These are phyloP conservation scores for Sphenodon punctatus DNA, from an alignment of 2,797 vertebrate species.

Conservation along the genomic window DNA sequence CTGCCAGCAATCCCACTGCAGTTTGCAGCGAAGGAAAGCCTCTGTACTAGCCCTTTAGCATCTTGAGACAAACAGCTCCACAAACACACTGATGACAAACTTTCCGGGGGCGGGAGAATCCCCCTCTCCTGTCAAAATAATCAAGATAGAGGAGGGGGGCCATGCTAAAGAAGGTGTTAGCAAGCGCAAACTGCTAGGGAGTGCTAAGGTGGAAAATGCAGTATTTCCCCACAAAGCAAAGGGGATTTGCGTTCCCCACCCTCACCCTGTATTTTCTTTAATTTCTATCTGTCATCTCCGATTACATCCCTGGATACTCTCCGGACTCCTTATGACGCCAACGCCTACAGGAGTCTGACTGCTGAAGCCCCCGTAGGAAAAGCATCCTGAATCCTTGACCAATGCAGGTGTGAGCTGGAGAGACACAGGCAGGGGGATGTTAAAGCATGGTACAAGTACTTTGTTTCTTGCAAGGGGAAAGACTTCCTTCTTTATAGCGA, in stretches of 20 bases:
- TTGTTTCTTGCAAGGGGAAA: background rate
- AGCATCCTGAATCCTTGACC: constrained; percentile 8
- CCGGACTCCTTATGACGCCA: constrained; percentile 63
- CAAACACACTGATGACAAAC: constrained; percentile 10
- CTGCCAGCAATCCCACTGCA: constrained; percentile 26
- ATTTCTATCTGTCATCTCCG: constrained; percentile 65
- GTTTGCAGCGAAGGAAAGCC: background rate
- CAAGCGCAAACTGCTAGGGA: constrained; percentile 3
- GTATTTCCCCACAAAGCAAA: constrained; percentile 42
- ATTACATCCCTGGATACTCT: constrained; percentile 51
- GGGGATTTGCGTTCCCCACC: constrained; percentile 8
- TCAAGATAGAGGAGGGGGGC: background rate
- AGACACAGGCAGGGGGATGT: background rate
- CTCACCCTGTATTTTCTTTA: constrained; percentile 20
- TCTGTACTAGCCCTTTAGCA: background rate
- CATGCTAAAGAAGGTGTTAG: background rate
- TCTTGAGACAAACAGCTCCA: background rate
- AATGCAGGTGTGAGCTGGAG: constrained; percentile 51
- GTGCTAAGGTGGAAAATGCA: constrained; percentile 17
- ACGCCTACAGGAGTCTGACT: constrained; percentile 40
- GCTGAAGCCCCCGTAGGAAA: constrained; percentile 45
- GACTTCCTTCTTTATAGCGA: background rate
- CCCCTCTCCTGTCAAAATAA: background rate
- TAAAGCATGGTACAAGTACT: too few relatives aligned
- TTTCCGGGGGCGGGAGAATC: background rate